phyloP scores from a whole-genome alignment of 2,113 vertebrate species.

The Ciconia boyciana region DNA sequence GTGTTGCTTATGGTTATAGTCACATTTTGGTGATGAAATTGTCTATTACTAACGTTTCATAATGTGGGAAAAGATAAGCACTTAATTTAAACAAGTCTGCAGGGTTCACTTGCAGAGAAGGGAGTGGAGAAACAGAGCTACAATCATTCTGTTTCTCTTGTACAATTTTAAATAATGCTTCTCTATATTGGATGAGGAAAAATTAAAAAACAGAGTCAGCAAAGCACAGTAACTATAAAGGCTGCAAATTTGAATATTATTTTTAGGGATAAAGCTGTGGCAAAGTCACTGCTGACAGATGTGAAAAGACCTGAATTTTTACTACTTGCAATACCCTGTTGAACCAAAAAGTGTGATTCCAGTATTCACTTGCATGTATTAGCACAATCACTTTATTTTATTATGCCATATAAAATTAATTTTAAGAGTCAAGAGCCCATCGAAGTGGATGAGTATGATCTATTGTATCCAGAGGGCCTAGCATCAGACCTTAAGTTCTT shows the following conservation, averaged over 20 bases:
- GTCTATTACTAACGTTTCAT: neutral
- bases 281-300: neutral
- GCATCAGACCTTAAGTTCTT: neutral
- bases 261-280: neutral
- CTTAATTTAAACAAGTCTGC: neutral
- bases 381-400: neutral
- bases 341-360: neutral
- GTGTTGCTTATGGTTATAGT: neutral
- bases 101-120: neutral
- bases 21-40: constrained; percentile 23
- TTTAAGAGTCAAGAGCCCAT: neutral
- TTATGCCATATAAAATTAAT: neutral
- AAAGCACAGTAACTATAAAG: constrained; percentile 10
- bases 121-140: neutral
- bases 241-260: neutral
- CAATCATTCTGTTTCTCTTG: neutral
- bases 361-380: neutral
- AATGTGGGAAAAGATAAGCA: neutral
- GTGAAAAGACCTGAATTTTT: neutral
- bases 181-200: constrained; percentile 1
- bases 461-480: neutral
- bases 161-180: neutral
- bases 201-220: neutral
- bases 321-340: neutral
- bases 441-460: neutral